A percentile compares a stretch with the other conserved stretches of the same genome.
These are phyloP conservation scores for Drosophila hawaiiensis DNA, from an alignment of 2,888 invertebrate genomes.

Conservation along the genomic window DNA sequence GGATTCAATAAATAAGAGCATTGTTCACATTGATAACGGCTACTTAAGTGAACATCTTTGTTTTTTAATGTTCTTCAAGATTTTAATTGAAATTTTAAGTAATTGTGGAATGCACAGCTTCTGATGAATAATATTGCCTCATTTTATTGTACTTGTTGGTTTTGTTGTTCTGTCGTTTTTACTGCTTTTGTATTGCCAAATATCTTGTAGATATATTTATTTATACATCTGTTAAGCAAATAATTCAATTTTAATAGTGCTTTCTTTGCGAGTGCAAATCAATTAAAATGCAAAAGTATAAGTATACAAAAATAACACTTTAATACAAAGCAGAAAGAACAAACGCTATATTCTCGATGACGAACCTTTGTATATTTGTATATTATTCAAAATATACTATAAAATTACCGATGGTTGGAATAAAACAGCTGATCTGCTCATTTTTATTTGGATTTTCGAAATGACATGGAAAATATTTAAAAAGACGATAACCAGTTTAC, in stretches of 20 bases:
- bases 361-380: not conserved
- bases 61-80: not conserved
- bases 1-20: not conserved
- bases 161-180: not conserved
- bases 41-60: not conserved
- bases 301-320: slow-evolving; percentile 8
- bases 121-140: slow-evolving; percentile 23
- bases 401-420: not conserved
- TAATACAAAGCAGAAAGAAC: not conserved
- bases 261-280: slow-evolving; percentile 17
- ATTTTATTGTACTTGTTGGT: slow-evolving; percentile 2
- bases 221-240: not conserved
- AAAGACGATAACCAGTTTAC: not conserved
- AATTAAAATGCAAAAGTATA: slow-evolving; percentile 11
- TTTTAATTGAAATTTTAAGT: not conserved
- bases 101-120: not conserved
- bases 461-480: not conserved
- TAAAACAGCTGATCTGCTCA: not conserved
- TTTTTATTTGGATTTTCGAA: not conserved
- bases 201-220: slow-evolving; percentile 5
- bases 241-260: slow-evolving; percentile 1
- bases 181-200: not conserved
- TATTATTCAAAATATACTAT: not conserved
- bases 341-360: not conserved
- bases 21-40: not conserved